These are phyloP conservation scores for Coleophora flavipennella DNA, from an alignment of 2,888 invertebrate genomes.

Conservation along the genomic window DNA sequence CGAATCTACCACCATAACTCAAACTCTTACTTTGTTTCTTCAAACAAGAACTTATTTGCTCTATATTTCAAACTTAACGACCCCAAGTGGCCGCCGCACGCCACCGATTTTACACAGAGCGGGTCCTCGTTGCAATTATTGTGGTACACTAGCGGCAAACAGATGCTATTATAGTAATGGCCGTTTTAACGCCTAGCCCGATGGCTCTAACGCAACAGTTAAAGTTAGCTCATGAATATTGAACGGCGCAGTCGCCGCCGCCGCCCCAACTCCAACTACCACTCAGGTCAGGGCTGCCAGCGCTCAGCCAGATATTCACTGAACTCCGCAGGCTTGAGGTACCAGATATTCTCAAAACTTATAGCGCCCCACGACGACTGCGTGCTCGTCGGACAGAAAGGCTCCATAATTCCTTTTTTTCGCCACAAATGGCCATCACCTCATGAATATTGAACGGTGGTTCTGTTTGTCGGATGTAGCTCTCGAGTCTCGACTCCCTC, in stretches of 20 bases:
- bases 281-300: not conserved
- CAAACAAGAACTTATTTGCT: too few species aligned
- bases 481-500: too few species aligned
- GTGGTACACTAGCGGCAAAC: constrained; percentile 20
- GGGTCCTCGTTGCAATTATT: constrained; percentile 9
- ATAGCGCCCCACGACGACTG: not conserved
- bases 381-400: not conserved
- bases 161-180: constrained; percentile 40
- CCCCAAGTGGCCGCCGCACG: too few species aligned
- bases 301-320: not conserved
- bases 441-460: constrained; percentile 2
- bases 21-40: too few species aligned
- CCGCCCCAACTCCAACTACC: constrained; percentile 20
- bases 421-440: not conserved
- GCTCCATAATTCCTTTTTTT: constrained; percentile 2
- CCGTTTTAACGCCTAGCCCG: constrained; percentile 41
- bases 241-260: constrained; percentile 34
- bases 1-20: too few species aligned
- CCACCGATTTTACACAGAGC: too few species aligned
- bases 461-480: too few species aligned
- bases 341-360: constrained; percentile 2
- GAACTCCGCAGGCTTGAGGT: constrained; percentile 1
- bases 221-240: constrained; percentile 62
- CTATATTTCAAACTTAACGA: too few species aligned
- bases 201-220: constrained; percentile 32